Evolutionary conservation across 2,113 vertebrate species (phyloP).

Genomic region (Macrotis lagotis): DNA sequence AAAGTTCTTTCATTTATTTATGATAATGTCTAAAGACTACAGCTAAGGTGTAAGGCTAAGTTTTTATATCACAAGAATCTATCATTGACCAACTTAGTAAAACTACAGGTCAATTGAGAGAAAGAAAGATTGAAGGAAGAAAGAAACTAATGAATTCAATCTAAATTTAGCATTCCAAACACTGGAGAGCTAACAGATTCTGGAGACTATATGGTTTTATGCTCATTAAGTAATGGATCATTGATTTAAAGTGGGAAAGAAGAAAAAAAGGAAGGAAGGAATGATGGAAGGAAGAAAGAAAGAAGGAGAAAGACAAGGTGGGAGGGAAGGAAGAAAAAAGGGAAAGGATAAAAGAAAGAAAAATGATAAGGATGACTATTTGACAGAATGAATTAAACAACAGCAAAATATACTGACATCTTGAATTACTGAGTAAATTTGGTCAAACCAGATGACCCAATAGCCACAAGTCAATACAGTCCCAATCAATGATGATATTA

Average conservation of each 20-base stretch:
- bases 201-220: background rate
- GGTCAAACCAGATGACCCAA: background rate
- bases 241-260: background rate
- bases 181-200: background rate
- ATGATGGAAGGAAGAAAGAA: background rate
- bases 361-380: background rate
- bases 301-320: background rate
- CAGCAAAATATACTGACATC: slow-evolving; percentile 6
- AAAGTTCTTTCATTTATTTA: background rate
- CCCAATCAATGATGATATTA: background rate
- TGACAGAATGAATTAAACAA: slow-evolving; percentile 30
- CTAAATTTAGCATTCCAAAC: background rate
- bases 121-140: background rate
- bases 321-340: too few species aligned
- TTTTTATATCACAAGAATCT: background rate
- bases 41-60: background rate
- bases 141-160: background rate
- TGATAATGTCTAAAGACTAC: background rate
- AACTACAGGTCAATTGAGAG: background rate
- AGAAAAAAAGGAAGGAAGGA: background rate
- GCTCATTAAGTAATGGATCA: background rate
- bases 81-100: background rate
- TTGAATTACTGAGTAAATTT: background rate
- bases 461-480: background rate
- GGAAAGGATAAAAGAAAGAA: too few species aligned